Base-by-base conservation (phyloP, 2,888 invertebrate species). In the Drosophila rubida region DNA sequence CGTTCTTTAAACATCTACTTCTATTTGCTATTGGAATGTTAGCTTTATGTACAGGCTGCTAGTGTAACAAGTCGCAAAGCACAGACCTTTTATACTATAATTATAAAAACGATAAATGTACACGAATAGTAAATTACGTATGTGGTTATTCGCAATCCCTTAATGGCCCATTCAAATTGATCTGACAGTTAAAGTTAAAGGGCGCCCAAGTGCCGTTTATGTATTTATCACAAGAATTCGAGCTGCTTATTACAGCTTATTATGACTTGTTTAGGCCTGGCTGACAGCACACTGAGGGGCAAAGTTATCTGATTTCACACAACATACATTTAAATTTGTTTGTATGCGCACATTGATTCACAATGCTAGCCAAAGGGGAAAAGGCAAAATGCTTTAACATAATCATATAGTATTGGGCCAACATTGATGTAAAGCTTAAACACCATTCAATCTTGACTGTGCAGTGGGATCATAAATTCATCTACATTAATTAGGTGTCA, bases 211-310 rank as follows among this genome's bases (percentile, higher is more conserved):
- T 22, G 35, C 14, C 35, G 35, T 14, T 51, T 51, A 51, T 25
- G 27, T 41, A 13, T 51, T 51, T 30, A 27, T 19, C 13, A 14
- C 41, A 51, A 51, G 41, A 53, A 30, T 30, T 13, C 30, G 9
- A 53, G 27, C 30, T 30, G 51, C 27, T 30, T 53, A 30, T 48
- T 48, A 13, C 48, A 35, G 48, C 48, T 48, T 35, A 48, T 51
- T 41, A 42, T 13, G n/a, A 42, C 42, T 13, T 42, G 6, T 13
- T 42, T 9, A 41, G 13, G 41, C n/a, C 13, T 9, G 6, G 13
- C 41, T 41, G 19, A 30, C 27, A 41, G 41, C 27, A 41, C 4
- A 19, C n/a, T 14, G 32, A 50, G 37, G 25, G 6, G 32, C 19
- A 22, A 35, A 49, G 35, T 30, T 27, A 27, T 45, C 45, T 30